These are phyloP conservation scores for Holotrichia oblita DNA, from an alignment of 1,140 invertebrate species.

Conservation along the genomic window DNA sequence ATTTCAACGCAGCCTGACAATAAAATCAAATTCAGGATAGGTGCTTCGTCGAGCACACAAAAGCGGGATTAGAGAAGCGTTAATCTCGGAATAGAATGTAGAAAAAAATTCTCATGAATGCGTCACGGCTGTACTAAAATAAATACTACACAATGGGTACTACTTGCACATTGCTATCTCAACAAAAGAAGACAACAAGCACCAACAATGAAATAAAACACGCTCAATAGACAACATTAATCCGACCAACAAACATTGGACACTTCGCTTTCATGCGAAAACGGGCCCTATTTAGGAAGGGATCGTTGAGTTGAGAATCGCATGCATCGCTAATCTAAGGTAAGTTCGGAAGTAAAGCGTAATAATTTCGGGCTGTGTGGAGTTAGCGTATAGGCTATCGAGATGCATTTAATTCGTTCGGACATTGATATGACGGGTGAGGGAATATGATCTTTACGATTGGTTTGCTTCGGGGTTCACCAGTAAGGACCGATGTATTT, in stretches of 20 bases:
- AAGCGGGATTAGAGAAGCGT: conserved; percentile 54
- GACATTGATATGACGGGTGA: conserved; percentile 55
- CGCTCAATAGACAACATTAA: conserved; percentile 60
- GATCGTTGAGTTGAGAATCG: background rate
- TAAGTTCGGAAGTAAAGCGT: conserved; percentile 45
- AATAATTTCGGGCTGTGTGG: conserved; percentile 55
- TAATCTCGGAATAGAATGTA: conserved; percentile 51
- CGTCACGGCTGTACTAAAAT: conserved; percentile 57
- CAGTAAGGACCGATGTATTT: conserved; percentile 33
- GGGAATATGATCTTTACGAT: conserved; percentile 48
- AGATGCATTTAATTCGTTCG: conserved; percentile 56
- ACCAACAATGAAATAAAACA: conserved; percentile 61
- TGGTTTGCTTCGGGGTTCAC: conserved; percentile 39
- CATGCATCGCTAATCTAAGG: conserved; percentile 36
- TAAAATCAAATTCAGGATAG: conserved; percentile 26
- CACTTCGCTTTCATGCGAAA: conserved; percentile 51
- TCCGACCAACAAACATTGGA: conserved; percentile 59
- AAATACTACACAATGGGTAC: conserved; percentile 57
- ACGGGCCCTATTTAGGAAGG: conserved; percentile 44
- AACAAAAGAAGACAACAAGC: conserved; percentile 60
- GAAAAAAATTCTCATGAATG: conserved; percentile 58
- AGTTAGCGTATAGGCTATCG: conserved; percentile 52
- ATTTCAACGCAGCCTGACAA: conserved; percentile 46
- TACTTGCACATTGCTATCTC: conserved; percentile 59
- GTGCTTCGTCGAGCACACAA: conserved; percentile 41